phyloP scores from a whole-genome alignment of 2,797 vertebrate species.

The Acipenser transmontanus region DNA sequence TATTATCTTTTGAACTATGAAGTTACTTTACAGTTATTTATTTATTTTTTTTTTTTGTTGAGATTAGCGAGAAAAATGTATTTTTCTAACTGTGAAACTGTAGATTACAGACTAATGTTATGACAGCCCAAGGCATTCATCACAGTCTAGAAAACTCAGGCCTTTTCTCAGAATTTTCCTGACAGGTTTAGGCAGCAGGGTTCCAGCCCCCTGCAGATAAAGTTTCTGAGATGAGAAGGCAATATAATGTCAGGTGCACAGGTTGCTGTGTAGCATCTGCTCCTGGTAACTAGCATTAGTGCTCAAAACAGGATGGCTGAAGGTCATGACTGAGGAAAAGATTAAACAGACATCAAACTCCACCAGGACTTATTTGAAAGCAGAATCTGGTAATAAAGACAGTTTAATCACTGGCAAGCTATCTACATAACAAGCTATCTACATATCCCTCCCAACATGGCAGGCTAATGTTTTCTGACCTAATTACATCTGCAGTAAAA shows the following conservation, averaged over 20 bases:
- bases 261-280: conserved; percentile 30
- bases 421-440: conserved; percentile 10
- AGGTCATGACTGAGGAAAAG: neutral
- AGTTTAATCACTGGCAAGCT: conserved; percentile 9
- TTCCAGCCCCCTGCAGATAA: conserved; percentile 19
- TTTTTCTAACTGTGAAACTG: conserved; percentile 3
- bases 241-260: conserved; percentile 1
- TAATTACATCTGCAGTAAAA: neutral
- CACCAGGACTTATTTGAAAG: conserved; percentile 11
- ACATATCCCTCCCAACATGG: neutral
- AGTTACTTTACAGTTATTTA: neutral
- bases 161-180: conserved; percentile 31
- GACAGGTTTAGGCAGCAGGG: conserved; percentile 27
- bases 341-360: conserved; percentile 9
- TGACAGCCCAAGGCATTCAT: conserved; percentile 29
- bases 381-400: neutral
- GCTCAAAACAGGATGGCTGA: neutral
- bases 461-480: neutral
- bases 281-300: conserved; percentile 23
- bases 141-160: conserved; percentile 33
- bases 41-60: conserved; percentile 19
- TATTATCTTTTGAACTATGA: neutral
- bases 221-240: conserved; percentile 30
- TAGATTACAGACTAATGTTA: conserved; percentile 7
- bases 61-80: conserved; percentile 17